Percentiles rank a stretch among this genome's conserved stretches.
Evolutionary conservation across 1,140 invertebrate genomes (phyloP).

Genomic region (Dryas iulia): DNA sequence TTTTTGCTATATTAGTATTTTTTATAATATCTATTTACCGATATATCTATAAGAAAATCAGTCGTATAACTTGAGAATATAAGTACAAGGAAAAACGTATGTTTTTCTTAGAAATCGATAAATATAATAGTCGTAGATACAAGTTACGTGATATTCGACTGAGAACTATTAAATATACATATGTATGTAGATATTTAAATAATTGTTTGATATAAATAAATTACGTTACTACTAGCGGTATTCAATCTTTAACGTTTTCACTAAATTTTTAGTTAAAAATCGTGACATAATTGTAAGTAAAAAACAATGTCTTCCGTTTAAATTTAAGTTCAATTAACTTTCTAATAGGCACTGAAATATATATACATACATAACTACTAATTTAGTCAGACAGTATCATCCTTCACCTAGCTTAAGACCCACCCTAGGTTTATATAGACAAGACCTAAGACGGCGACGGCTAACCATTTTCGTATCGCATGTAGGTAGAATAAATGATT

Average conservation of each 20-base stretch:
- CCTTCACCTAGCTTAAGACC: neutral
- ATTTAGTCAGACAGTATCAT: neutral
- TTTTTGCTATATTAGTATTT: neutral
- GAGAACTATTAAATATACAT: neutral
- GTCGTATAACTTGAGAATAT: neutral
- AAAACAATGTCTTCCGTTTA: no score
- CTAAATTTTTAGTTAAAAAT: neutral
- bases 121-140: neutral
- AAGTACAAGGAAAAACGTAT: neutral
- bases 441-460: constrained; percentile 8
- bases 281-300: no score
- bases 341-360: neutral
- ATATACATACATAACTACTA: neutral
- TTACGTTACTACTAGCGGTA: neutral
- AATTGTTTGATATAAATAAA: neutral
- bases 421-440: neutral
- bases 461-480: constrained; percentile 19
- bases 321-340: neutral
- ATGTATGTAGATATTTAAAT: neutral
- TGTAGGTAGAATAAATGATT: constrained; percentile 15
- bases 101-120: neutral
- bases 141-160: no score
- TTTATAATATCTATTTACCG: neutral
- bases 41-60: neutral
- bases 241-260: neutral